A percentile compares a stretch with the other conserved stretches of the same genome.
Evolutionary conservation across 1,140 invertebrate species (phyloP).

Genomic region (Macrotrachela quadricornifera): DNA sequence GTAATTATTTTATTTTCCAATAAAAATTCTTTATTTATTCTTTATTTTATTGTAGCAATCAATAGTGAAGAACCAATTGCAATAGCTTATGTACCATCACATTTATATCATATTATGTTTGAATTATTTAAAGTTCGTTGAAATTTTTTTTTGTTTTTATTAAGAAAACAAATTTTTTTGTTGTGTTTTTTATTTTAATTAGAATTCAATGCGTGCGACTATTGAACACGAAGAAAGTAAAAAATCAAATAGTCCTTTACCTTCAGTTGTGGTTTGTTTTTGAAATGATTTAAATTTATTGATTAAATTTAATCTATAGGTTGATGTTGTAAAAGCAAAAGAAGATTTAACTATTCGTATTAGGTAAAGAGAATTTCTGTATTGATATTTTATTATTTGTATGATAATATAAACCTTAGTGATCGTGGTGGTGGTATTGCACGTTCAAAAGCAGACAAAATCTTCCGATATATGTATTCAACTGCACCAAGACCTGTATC

Average conservation of each 20-base stretch:
- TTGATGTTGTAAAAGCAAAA: slow-evolving; percentile 63
- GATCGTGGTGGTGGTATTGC: slow-evolving; percentile 82
- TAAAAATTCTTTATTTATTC: neutral
- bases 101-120: slow-evolving; percentile 94
- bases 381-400: slow-evolving; percentile 2
- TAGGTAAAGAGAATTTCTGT: neutral
- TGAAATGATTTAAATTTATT: neutral
- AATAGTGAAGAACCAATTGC: slow-evolving; percentile 35
- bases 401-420: slow-evolving; percentile 44
- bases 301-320: slow-evolving; percentile 43
- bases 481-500: slow-evolving; percentile 3
- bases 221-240: slow-evolving; percentile 53
- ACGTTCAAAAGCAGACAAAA: slow-evolving; percentile 48
- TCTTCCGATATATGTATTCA: slow-evolving; percentile 9
- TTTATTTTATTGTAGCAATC: no score
- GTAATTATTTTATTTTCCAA: no score
- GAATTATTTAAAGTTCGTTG: slow-evolving; percentile 66
- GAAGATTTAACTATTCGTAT: slow-evolving; percentile 90
- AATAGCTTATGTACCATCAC: slow-evolving; percentile 87
- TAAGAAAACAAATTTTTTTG: slow-evolving; percentile 85
- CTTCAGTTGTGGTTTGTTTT: no score
- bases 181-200: slow-evolving; percentile 41
- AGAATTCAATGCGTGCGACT: slow-evolving; percentile 49
- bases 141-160: slow-evolving; percentile 14
- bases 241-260: slow-evolving; percentile 52